Base-by-base conservation (phyloP, 2,888 invertebrate genomes). In the Oasisia sp. region DNA sequence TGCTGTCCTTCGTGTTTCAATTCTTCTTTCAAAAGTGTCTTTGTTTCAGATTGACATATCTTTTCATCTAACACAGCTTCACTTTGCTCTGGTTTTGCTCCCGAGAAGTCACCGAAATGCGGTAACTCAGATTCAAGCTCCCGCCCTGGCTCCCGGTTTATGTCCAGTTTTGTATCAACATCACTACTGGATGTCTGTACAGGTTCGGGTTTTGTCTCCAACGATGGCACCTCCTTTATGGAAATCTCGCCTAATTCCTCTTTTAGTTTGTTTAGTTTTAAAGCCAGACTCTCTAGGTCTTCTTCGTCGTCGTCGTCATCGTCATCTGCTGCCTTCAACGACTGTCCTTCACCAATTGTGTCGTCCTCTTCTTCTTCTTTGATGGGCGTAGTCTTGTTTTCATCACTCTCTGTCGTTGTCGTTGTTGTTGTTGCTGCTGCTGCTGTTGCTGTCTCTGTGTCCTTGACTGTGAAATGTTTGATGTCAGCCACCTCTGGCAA, bases 241-340 rank as follows among this genome's bases (percentile, higher is more conserved):
- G 90, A 44, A 90, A 90, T 90, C 91, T 91, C 91, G 11, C 90
- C 44, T 50, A 91, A 38, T 14, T 91, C 91, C 32, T 91, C 58
- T 74, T 58, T 56, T 74, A 45, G 56, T 74, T 56, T 74, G 9
- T 32, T 38, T 91, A 91, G 32, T 58, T 32, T 91, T 38, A 44
- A 90, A 7, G 90, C 27, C 7, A 91, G 32, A 74, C 58, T 74
- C 50, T 74, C 91, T 32, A 91, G 38, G 74, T 74, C 74, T 74
- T 74, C 74, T n/a, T 89, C 90, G 9, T 91, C 91, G 56, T 91
- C 32, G 7, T 89, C 32, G 7, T 5, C 89, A 90, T n/a, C n/a
- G n/a, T n/a, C 4, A 27, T 38, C 56, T 89, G 32, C 45, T 74
- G 32, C 74, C 32, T 32, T 50, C 12, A 90, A 50, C 50, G 74